Evolutionary conservation across 2,113 vertebrate species (phyloP).

Genomic region (Fregata magnificens): DNA sequence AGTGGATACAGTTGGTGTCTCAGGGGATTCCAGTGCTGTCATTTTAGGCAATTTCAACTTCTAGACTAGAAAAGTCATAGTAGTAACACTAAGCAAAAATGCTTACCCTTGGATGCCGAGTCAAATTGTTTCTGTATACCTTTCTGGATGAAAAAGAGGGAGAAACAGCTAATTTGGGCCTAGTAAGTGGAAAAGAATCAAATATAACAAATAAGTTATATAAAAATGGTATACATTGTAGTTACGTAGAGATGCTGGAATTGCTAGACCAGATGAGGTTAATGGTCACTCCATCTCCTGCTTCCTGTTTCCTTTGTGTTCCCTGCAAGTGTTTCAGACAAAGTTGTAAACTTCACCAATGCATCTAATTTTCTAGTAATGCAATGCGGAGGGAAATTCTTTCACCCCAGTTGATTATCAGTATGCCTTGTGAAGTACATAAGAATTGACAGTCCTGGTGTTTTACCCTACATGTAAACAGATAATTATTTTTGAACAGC

Average conservation of each 20-base stretch:
- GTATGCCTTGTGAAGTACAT: neutral
- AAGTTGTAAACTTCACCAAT: neutral
- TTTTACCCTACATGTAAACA: neutral
- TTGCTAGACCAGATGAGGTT: neutral
- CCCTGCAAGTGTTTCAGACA: neutral
- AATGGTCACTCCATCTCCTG: neutral
- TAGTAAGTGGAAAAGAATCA: neutral
- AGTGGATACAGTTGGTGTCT: neutral
- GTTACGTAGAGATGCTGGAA: neutral
- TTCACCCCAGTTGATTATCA: neutral
- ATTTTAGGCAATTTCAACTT: neutral
- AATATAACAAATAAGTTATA: neutral
- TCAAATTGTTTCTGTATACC: neutral
- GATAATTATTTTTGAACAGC: neutral
- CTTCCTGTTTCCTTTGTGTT: neutral
- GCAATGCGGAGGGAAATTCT: neutral
- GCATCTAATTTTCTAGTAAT: neutral
- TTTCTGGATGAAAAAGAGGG: neutral
- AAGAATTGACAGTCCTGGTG: neutral
- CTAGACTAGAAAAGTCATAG: neutral
- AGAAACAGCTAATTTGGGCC: neutral
- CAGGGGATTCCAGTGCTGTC: neutral
- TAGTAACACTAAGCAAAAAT: neutral
- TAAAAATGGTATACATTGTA: neutral
- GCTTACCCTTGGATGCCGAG: neutral